phyloP scores from a whole-genome alignment of 2,797 vertebrate species.

The Crax fasciolata region DNA sequence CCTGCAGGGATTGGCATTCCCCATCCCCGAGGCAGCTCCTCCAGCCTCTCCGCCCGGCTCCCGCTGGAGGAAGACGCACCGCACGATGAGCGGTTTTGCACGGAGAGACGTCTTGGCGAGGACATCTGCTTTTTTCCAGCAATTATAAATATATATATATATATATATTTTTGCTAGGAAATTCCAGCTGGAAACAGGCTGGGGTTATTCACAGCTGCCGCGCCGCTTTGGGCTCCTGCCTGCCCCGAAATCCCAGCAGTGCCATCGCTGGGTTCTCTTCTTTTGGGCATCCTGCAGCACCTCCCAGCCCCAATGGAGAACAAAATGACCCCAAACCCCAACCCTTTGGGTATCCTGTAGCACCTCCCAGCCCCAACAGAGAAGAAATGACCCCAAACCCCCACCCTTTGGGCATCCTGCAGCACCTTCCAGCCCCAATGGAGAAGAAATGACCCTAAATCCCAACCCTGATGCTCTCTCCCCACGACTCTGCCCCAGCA shows the following conservation, averaged over 20 bases:
- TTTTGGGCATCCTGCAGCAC: not conserved
- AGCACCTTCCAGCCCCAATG: not conserved
- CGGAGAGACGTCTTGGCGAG: not conserved
- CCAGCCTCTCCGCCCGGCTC: not conserved
- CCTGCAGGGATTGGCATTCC: accelerated
- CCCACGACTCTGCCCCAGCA: not conserved
- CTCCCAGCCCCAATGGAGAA: not conserved
- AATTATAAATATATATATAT: not conserved
- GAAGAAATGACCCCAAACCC: too few relatives aligned
- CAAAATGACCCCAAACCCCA: not conserved
- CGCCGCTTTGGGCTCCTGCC: not conserved
- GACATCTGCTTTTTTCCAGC: not conserved
- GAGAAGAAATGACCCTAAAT: not conserved
- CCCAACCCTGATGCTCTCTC: not conserved
- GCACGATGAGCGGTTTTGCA: not conserved
- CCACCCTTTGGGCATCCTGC: not conserved
- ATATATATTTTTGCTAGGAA: not conserved
- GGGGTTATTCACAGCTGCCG: not conserved
- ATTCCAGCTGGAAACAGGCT: constrained; percentile 14
- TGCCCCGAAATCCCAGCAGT: not conserved
- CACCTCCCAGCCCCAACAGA: too few relatives aligned
- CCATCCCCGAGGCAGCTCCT: accelerated
- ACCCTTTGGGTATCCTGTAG: too few relatives aligned
- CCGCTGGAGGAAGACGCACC: not conserved
- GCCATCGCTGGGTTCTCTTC: not conserved